A percentile compares a stretch with the other conserved stretches of the same genome.
Evolutionary conservation across 2,113 vertebrate genomes (phyloP).

Genomic region (Percopsis transmontana): DNA sequence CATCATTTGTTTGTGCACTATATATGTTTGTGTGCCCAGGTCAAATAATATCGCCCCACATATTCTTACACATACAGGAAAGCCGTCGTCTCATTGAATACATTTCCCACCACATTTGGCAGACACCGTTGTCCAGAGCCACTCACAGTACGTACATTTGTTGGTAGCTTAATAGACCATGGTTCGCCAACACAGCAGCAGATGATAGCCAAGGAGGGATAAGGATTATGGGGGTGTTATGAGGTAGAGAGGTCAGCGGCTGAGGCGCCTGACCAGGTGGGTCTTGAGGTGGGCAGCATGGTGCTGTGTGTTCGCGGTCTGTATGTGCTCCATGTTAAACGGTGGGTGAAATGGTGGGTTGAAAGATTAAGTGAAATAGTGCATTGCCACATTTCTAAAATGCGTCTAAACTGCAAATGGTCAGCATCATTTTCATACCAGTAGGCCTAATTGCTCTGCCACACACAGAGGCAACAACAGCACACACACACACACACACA

Average conservation of each 20-base stretch:
- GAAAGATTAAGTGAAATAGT: constrained; percentile 9
- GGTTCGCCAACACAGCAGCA: no score
- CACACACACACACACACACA: constrained; percentile 5
- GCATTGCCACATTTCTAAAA: constrained; percentile 19
- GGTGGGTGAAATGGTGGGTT: constrained; percentile 7
- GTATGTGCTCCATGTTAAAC: background rate
- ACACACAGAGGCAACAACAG: background rate
- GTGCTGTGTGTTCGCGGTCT: background rate
- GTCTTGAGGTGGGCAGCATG: no score
- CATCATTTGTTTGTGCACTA: constrained; percentile 64
- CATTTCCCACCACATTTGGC: no score
- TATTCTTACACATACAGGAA: constrained; percentile 28
- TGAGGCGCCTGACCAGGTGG: no score
- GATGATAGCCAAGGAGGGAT: no score
- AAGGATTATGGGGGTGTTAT: no score
- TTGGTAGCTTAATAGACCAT: no score
- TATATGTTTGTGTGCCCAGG: constrained; percentile 31
- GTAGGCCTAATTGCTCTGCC: constrained; percentile 30
- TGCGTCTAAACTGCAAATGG: constrained; percentile 13
- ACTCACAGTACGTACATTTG: no score
- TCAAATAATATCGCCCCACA: constrained; percentile 17
- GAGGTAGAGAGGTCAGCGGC: no score
- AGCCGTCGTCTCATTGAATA: constrained; percentile 28
- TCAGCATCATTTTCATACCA: constrained; percentile 27
- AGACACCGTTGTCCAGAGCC: no score